Evolutionary conservation across 2,888 invertebrate genomes (phyloP).

Genomic region (Drosophila ustulata): DNA sequence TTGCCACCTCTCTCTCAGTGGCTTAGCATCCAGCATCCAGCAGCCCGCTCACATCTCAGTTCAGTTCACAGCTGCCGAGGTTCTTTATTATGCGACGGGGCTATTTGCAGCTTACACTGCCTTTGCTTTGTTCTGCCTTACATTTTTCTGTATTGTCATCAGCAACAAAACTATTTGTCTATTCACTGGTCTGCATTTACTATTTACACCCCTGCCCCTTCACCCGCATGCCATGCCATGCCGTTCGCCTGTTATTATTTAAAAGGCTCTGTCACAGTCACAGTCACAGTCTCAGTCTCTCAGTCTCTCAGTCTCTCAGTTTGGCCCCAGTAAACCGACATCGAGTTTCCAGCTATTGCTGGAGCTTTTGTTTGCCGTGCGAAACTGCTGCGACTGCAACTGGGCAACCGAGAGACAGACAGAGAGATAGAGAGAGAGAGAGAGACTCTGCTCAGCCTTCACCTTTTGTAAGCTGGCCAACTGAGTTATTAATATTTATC

Average conservation of each 20-base stretch:
- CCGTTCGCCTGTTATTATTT: constrained; percentile 61
- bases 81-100: constrained; percentile 64
- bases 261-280: constrained; percentile 53
- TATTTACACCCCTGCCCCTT: constrained; percentile 18
- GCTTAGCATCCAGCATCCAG: background rate
- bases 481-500: constrained; percentile 80
- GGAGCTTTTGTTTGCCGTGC: constrained; percentile 54
- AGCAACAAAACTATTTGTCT: constrained; percentile 78
- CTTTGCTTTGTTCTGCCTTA: constrained; percentile 65
- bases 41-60: background rate
- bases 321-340: constrained; percentile 10
- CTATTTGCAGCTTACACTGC: constrained; percentile 66
- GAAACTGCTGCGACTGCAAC: constrained; percentile 57
- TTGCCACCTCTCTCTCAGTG: constrained; percentile 11
- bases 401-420: background rate
- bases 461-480: constrained; percentile 68
- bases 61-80: constrained; percentile 16
- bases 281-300: constrained; percentile 12
- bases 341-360: constrained; percentile 3
- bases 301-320: constrained; percentile 11
- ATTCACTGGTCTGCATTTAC: constrained; percentile 71
- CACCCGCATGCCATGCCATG: background rate
- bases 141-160: constrained; percentile 80
- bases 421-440: background rate
- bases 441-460: constrained; percentile 66